A percentile compares a stretch with the other conserved stretches of the same genome.
Evolutionary conservation across 2,113 vertebrate genomes (phyloP).

Genomic region (Choloepus hoffmanni): DNA sequence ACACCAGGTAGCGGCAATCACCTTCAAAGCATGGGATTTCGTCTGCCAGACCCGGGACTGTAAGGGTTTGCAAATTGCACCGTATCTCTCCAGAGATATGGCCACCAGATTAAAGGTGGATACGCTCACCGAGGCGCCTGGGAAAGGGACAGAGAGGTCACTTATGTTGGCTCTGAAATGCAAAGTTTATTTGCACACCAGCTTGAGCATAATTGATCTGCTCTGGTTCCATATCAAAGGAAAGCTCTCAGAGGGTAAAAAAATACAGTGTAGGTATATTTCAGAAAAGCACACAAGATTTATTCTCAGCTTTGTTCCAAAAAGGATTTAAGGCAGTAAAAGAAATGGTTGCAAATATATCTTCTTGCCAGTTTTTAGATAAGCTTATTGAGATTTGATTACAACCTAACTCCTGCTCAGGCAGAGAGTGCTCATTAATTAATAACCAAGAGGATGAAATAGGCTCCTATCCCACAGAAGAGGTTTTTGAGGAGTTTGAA

Average conservation of each 20-base stretch:
- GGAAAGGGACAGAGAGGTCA: background rate
- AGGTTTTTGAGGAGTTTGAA: background rate
- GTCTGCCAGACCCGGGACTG: constrained; percentile 98
- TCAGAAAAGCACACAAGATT: background rate
- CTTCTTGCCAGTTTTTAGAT: constrained; percentile 17
- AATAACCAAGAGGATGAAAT: constrained; percentile 41
- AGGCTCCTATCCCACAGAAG: background rate
- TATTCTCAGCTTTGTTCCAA: constrained; percentile 29
- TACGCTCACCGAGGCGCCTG: constrained; percentile 96
- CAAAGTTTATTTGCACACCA: constrained; percentile 18
- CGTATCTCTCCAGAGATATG: constrained; percentile 97
- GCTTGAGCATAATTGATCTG: background rate
- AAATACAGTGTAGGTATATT: background rate
- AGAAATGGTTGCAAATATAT: constrained; percentile 28
- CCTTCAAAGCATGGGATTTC: constrained; percentile 96
- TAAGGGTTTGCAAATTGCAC: constrained; percentile 97
- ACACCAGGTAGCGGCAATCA: constrained; percentile 96
- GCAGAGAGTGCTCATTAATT: constrained; percentile 62
- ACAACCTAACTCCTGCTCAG: background rate
- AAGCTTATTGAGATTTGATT: constrained; percentile 63
- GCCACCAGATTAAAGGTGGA: constrained; percentile 98
- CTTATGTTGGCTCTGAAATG: background rate
- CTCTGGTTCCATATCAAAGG: background rate
- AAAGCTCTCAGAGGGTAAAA: background rate
- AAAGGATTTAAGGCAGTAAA: constrained; percentile 7